These are phyloP conservation scores for Phymastichus coffea DNA, from an alignment of 1,140 invertebrate species.

Conservation along the genomic window DNA sequence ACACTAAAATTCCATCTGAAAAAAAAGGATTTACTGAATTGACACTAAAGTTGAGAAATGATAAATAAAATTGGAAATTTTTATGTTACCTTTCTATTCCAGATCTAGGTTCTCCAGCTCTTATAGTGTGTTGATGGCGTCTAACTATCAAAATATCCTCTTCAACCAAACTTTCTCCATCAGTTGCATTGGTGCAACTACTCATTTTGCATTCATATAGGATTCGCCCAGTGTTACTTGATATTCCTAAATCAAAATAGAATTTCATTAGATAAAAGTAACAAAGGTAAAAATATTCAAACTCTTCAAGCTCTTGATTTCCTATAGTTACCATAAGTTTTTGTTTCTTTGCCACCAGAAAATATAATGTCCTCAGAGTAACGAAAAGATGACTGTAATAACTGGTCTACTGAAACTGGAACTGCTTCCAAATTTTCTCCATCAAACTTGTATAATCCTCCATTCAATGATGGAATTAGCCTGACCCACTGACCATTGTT, in stretches of 20 bases:
- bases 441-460: constrained; percentile 88
- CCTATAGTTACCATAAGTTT: constrained; percentile 59
- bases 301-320: constrained; percentile 3
- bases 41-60: neutral
- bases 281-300: neutral
- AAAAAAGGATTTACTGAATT: neutral
- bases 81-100: constrained; percentile 72
- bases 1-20: constrained; percentile 94
- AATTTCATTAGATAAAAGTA: neutral
- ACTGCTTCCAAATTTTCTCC: constrained; percentile 83
- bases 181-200: constrained; percentile 68
- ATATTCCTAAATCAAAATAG: constrained; percentile 60
- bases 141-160: constrained; percentile 74
- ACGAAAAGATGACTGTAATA: constrained; percentile 81
- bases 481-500: constrained; percentile 83
- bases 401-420: constrained; percentile 79
- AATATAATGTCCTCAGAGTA: constrained; percentile 85
- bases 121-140: constrained; percentile 79
- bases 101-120: constrained; percentile 79
- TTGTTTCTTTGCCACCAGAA: constrained; percentile 74
- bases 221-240: constrained; percentile 72
- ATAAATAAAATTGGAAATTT: neutral
- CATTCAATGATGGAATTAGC: constrained; percentile 88
- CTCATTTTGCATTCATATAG: constrained; percentile 75
- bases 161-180: constrained; percentile 47